phyloP scores from a whole-genome alignment of 2,797 vertebrate genomes.

The Alcedo quadribrachys region DNA sequence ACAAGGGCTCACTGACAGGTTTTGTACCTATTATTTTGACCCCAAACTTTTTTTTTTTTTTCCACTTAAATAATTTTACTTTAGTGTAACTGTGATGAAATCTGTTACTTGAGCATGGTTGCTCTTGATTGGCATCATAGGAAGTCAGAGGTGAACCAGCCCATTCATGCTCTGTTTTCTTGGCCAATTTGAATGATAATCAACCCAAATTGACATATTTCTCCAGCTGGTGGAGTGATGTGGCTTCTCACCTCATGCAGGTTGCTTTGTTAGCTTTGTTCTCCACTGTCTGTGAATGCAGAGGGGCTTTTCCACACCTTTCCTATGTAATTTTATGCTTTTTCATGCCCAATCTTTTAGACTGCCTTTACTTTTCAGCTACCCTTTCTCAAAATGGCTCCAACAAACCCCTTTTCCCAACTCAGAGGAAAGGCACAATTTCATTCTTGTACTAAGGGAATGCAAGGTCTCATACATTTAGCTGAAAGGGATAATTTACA shows the following conservation, averaged over 20 bases:
- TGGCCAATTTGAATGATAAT: neutral
- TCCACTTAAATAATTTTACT: neutral
- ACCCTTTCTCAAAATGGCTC: neutral
- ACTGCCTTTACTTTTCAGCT: neutral
- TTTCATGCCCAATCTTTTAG: neutral
- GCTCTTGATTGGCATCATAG: neutral
- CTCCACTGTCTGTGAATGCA: neutral
- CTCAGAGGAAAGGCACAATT: constrained; percentile 26
- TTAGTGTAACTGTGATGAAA: neutral
- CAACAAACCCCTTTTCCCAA: neutral
- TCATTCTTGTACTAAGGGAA: constrained; percentile 36
- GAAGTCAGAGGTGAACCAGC: neutral
- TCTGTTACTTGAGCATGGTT: neutral
- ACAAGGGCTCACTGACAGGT: neutral
- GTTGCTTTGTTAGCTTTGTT: neutral
- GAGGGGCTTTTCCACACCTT: neutral
- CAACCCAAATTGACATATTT: neutral
- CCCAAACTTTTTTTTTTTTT: neutral
- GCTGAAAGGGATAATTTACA: constrained; percentile 36
- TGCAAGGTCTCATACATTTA: constrained; percentile 22
- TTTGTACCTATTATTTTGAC: neutral
- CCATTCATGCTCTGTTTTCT: neutral
- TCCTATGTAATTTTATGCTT: neutral
- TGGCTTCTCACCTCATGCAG: neutral
- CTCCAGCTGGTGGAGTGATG: neutral